Percentiles rank a stretch among this genome's conserved stretches.
Conservation (phyloP, 2,888 invertebrate species). For the Pyrocoelia pectoralis region DNA sequence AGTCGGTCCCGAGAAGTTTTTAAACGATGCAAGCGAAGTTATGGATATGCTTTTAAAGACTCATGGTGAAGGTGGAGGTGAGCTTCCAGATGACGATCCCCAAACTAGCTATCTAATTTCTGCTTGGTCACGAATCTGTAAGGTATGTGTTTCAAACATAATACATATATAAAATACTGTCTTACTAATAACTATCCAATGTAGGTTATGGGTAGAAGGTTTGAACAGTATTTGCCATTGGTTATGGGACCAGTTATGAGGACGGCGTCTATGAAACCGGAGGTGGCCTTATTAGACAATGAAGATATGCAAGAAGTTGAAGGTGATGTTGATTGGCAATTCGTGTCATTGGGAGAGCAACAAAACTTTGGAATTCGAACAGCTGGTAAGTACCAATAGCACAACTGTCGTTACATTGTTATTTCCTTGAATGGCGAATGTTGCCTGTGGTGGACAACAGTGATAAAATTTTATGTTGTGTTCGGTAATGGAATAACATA, state of each 20-base stretch:
- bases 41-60: conserved; percentile 95
- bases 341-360: conserved; percentile 91
- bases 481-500: too few species aligned
- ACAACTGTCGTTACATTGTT: too few species aligned
- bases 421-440: too few species aligned
- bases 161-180: background rate
- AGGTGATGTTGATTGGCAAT: conserved; percentile 92
- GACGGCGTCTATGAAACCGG: conserved; percentile 92
- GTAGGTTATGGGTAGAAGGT: conserved; percentile 72
- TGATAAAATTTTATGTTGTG: too few species aligned
- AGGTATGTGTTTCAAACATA: conserved; percentile 56
- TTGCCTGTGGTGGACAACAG: too few species aligned
- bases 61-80: conserved; percentile 82
- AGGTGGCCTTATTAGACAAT: conserved; percentile 89
- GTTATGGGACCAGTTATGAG: conserved; percentile 96
- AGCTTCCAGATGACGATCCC: conserved; percentile 93
- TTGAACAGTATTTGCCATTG: conserved; percentile 89
- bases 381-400: conserved; percentile 65
- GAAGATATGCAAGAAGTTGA: conserved; percentile 85
- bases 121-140: conserved; percentile 99
- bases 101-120: conserved; percentile 98
- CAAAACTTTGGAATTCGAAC: conserved; percentile 96
- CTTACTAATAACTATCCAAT: conserved; percentile 2
- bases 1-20: conserved; percentile 85
- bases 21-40: conserved; percentile 90